phyloP scores from a whole-genome alignment of 2,888 invertebrate species.

The Nycteola revayana region DNA sequence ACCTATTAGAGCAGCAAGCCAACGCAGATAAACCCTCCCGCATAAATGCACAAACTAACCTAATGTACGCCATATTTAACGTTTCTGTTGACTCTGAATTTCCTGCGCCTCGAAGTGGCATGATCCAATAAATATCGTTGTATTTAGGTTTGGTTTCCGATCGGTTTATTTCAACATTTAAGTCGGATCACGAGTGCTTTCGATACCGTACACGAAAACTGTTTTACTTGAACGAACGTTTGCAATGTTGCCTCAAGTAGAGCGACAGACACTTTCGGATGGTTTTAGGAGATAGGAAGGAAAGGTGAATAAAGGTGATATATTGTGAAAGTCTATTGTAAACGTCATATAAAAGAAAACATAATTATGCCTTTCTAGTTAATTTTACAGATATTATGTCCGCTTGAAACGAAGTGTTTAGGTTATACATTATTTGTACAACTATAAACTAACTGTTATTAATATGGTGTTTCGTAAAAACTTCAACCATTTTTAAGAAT shows the following conservation, averaged over 20 bases:
- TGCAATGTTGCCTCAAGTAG: conserved; percentile 46
- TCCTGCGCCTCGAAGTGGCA: conserved; percentile 29
- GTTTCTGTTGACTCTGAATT: conserved; percentile 28
- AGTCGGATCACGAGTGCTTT: conserved; percentile 61
- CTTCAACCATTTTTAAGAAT: too few species aligned
- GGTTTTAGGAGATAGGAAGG: conserved; percentile 35
- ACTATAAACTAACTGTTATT: too few species aligned
- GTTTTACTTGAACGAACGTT: conserved; percentile 70
- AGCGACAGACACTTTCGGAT: conserved; percentile 35
- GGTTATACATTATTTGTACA: too few species aligned
- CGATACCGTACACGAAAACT: conserved; percentile 70
- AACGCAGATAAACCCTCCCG: too few species aligned
- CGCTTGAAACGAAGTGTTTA: too few species aligned
- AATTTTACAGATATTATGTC: too few species aligned
- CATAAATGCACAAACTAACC: not conserved
- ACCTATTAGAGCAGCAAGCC: too few species aligned
- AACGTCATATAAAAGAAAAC: too few species aligned
- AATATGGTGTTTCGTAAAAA: too few species aligned
- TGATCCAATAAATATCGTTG: conserved; percentile 38
- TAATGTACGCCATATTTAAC: conserved; percentile 21
- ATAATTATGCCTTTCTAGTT: too few species aligned
- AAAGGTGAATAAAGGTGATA: conserved; percentile 23
- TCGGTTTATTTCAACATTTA: conserved; percentile 57
- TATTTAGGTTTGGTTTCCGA: conserved; percentile 47
- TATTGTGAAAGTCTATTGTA: not conserved